A percentile compares a stretch with the other conserved stretches of the same genome.
Evolutionary conservation across 2,113 vertebrate genomes (phyloP).

Genomic region (Toxotes jaculatrix): DNA sequence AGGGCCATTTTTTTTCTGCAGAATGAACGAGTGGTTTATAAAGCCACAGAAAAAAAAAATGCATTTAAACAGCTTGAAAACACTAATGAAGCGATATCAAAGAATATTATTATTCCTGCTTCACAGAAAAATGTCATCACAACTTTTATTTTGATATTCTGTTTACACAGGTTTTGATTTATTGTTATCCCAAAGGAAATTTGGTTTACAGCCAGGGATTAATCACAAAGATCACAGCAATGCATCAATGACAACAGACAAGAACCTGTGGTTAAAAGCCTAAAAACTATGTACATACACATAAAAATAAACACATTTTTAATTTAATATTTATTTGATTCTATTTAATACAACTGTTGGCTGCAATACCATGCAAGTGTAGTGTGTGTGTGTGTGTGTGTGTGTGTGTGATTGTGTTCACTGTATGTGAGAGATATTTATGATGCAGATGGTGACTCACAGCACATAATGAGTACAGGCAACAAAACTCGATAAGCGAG

Average conservation of each 20-base stretch:
- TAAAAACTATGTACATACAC: not conserved
- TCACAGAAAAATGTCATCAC: slow-evolving; percentile 32
- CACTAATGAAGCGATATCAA: slow-evolving; percentile 26
- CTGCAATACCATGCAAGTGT: slow-evolving; percentile 6
- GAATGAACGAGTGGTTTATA: no score
- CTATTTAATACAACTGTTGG: not conserved
- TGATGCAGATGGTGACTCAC: slow-evolving; percentile 63
- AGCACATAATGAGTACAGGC: slow-evolving; percentile 36
- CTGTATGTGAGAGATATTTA: slow-evolving; percentile 33
- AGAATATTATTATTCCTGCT: not conserved
- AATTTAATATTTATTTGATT: no score
- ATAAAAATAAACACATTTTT: not conserved
- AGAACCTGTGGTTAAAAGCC: not conserved
- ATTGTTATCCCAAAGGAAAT: slow-evolving; percentile 8
- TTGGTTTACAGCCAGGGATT: not conserved
- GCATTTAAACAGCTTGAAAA: not conserved
- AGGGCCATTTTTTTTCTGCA: no score
- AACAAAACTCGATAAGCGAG: slow-evolving; percentile 12
- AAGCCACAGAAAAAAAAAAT: not conserved
- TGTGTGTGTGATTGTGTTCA: slow-evolving; percentile 3
- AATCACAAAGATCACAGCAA: slow-evolving; percentile 3
- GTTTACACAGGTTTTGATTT: slow-evolving; percentile 27
- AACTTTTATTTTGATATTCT: slow-evolving; percentile 10
- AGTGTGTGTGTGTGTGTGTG: not conserved
- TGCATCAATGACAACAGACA: not conserved